Conservation (phyloP, 2,888 invertebrate species). For the Rhamphomyia laevipes region DNA sequence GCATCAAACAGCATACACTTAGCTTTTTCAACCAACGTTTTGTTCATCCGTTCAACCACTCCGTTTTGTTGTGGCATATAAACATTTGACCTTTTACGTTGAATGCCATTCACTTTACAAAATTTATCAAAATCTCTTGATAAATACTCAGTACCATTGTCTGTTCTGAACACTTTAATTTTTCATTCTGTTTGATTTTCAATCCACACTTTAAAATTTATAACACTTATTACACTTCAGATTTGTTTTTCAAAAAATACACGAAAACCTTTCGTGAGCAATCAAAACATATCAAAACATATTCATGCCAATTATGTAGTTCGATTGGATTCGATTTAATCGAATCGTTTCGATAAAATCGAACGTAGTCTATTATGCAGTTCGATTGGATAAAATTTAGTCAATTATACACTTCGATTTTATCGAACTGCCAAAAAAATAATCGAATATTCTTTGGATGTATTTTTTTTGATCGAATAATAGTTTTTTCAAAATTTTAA, state of each 20-base stretch:
- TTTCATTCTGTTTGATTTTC: slow-evolving; percentile 5
- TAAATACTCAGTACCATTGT: slow-evolving; percentile 8
- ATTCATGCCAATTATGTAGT: no score
- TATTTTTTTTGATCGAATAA: no score
- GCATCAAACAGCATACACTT: slow-evolving; percentile 12
- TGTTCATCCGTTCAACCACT: slow-evolving; percentile 4
- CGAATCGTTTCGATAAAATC: no score
- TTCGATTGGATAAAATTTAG: no score
- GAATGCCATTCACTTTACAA: not conserved
- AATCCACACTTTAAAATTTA: slow-evolving; percentile 4
- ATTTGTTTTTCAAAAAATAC: slow-evolving; percentile 9
- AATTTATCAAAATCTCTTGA: not conserved
- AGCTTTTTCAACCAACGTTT: slow-evolving; percentile 13
- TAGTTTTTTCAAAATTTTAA: no score
- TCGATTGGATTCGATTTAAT: no score
- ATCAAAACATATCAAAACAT: no score
- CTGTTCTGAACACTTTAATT: slow-evolving; percentile 8
- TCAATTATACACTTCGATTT: no score
- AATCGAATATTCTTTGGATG: no score
- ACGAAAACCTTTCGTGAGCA: not conserved
- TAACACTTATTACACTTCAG: slow-evolving; percentile 3
- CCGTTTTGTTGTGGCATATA: not conserved
- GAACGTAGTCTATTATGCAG: no score
- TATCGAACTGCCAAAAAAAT: no score
- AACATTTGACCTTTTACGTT: slow-evolving; percentile 1